These are phyloP conservation scores for Lacerta agilis DNA, from an alignment of 2,797 vertebrate genomes.

Conservation along the genomic window DNA sequence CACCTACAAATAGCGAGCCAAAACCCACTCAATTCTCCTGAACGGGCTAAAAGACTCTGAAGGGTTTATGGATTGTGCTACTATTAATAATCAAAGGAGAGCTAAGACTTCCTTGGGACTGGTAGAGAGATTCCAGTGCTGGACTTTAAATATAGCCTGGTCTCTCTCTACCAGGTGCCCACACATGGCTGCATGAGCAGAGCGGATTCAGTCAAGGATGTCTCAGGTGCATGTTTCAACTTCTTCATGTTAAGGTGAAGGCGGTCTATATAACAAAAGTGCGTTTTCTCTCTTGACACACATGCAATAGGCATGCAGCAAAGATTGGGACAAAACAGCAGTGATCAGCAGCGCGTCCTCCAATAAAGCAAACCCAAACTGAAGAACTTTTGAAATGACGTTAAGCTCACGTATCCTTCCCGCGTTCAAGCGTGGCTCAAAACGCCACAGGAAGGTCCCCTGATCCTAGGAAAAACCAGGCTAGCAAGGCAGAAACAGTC, in stretches of 20 bases:
- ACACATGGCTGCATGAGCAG: conserved; percentile 7
- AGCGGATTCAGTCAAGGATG: conserved; percentile 5
- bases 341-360: background rate
- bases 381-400: conserved; percentile 25
- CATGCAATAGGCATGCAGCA: background rate
- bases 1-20: background rate
- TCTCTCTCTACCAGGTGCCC: background rate
- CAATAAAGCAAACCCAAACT: conserved; percentile 1
- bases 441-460: background rate
- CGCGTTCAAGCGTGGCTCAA: background rate
- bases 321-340: background rate
- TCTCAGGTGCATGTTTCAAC: background rate
- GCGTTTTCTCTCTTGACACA: background rate
- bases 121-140: background rate
- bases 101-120: background rate
- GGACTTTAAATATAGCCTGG: background rate
- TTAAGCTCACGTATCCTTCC: conserved; percentile 21
- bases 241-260: background rate
- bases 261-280: conserved; percentile 11
- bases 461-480: conserved; percentile 6
- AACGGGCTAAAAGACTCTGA: conserved; percentile 10
- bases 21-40: conserved; percentile 8
- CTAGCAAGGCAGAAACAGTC: background rate
- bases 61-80: background rate
- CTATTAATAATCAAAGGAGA: background rate